phyloP scores from a whole-genome alignment of 1,140 invertebrate genomes.

The Ganaspis sp. region DNA sequence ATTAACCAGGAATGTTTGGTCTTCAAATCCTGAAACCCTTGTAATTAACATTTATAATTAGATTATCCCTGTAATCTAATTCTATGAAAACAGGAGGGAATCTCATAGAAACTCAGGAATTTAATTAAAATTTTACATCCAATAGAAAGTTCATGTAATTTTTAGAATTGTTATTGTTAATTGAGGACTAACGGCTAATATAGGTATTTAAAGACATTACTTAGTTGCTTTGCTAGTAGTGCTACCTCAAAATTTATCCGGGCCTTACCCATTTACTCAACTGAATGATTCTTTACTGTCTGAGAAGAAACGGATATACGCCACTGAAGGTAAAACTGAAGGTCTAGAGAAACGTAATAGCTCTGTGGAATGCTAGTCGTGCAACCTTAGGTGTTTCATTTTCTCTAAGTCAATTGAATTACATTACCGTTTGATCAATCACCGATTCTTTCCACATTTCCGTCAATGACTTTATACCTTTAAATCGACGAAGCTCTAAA shows the following conservation, averaged over 20 bases:
- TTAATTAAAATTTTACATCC: slow-evolving; percentile 11
- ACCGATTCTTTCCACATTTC: slow-evolving; percentile 54
- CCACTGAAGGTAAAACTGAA: neutral
- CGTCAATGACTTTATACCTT: slow-evolving; percentile 53
- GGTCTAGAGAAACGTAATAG: neutral
- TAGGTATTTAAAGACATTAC: too few species aligned
- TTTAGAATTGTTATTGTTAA: too few species aligned
- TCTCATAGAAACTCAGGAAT: neutral
- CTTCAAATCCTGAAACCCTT: neutral
- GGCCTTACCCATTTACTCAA: too few species aligned
- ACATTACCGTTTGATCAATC: slow-evolving; percentile 63
- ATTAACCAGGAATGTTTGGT: neutral
- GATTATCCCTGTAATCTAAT: neutral
- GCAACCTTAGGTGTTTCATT: slow-evolving; percentile 20
- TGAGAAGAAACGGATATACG: neutral
- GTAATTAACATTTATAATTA: neutral
- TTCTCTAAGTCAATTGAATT: slow-evolving; percentile 56
- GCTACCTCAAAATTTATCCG: too few species aligned
- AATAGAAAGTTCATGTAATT: neutral
- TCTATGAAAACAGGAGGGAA: neutral
- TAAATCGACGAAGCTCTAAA: slow-evolving; percentile 10
- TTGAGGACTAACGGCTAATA: too few species aligned
- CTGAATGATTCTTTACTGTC: too few species aligned
- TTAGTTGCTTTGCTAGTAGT: too few species aligned
- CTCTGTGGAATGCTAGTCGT: neutral